Evolutionary conservation across 2,113 vertebrate species (phyloP).

Genomic region (Rhinichthys klamathensis): DNA sequence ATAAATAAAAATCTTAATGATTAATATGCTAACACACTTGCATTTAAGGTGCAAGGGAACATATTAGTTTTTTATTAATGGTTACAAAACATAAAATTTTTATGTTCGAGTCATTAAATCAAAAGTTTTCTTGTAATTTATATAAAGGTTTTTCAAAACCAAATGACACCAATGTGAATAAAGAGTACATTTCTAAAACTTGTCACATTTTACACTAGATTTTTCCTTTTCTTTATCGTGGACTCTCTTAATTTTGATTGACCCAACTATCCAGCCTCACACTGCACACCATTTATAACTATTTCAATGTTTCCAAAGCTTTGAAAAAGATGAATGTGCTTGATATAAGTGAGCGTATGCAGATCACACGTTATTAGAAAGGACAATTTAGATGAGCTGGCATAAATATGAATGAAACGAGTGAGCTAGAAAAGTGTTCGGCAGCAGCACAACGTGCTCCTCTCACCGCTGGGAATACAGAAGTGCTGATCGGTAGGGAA

Average conservation of each 20-base stretch:
- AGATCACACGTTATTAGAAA: slow-evolving; percentile 53
- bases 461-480: slow-evolving; percentile 67
- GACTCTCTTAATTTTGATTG: background rate
- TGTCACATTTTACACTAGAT: no score
- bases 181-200: no score
- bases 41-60: no score
- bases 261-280: background rate
- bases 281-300: background rate
- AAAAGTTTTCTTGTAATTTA: no score
- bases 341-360: slow-evolving; percentile 44
- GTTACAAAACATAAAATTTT: no score
- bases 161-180: no score
- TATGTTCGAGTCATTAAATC: no score
- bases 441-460: slow-evolving; percentile 63
- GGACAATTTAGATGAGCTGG: slow-evolving; percentile 54
- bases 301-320: slow-evolving; percentile 31
- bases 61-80: no score
- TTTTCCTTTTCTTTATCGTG: background rate
- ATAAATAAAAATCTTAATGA: no score
- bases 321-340: slow-evolving; percentile 32
- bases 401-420: slow-evolving; percentile 47
- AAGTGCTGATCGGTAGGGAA: slow-evolving; percentile 67
- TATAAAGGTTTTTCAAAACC: no score
- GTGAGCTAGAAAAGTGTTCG: slow-evolving; percentile 43
- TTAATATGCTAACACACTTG: no score